A percentile compares a stretch with the other conserved stretches of the same genome.
These are phyloP conservation scores for Leiothrix lutea DNA, from an alignment of 2,113 vertebrate species.

Conservation along the genomic window DNA sequence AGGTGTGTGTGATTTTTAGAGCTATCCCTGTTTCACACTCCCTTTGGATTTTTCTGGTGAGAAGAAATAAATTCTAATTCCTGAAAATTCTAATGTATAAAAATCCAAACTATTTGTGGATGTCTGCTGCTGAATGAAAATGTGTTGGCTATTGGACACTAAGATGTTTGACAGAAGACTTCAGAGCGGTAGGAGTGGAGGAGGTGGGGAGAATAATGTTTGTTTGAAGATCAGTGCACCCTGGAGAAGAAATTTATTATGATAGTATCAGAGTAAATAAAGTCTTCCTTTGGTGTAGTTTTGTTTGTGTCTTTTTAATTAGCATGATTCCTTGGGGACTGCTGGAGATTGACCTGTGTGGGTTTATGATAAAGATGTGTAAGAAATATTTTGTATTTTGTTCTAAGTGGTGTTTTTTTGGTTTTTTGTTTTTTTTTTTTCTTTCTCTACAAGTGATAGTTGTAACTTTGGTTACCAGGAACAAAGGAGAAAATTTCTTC, in stretches of 20 bases:
- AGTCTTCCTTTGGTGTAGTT: not conserved
- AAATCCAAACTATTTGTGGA: not conserved
- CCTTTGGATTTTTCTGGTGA: not conserved
- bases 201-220: slow-evolving; percentile 10
- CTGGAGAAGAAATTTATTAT: slow-evolving; percentile 57
- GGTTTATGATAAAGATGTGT: not conserved
- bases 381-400: not conserved
- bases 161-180: not conserved
- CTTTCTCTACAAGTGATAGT: not conserved
- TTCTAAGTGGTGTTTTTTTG: not conserved
- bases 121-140: not conserved
- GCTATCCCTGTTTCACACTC: not conserved
- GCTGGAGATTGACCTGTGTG: not conserved
- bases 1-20: not conserved
- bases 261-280: slow-evolving; percentile 52
- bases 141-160: not conserved
- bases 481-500: not conserved
- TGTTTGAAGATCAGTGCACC: slow-evolving; percentile 52
- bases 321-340: not conserved
- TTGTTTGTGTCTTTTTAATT: slow-evolving; percentile 56
- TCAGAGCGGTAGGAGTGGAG: not conserved
- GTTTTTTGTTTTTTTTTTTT: too few relatives aligned
- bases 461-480: not conserved
- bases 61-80: not conserved
- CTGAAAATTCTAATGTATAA: not conserved